A percentile compares a stretch with the other conserved stretches of the same genome.
These are phyloP conservation scores for Diplodus puntazzo DNA, from an alignment of 2,797 vertebrate species.

Conservation along the genomic window DNA sequence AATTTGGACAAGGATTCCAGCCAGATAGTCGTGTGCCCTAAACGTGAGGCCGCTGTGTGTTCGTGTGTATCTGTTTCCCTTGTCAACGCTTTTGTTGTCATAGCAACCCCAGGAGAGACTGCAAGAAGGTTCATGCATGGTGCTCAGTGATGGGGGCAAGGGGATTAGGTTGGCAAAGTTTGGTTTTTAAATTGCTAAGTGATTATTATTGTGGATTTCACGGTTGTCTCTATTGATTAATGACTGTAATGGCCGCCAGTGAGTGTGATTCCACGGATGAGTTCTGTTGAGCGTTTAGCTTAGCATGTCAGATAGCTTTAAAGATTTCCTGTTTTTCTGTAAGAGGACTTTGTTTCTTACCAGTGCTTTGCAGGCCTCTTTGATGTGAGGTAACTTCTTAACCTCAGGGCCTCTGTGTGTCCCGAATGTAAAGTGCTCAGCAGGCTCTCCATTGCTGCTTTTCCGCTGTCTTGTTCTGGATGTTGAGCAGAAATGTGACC, in stretches of 20 bases:
- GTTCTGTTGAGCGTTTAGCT: neutral
- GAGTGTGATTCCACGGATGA: neutral
- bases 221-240: neutral
- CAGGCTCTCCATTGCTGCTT: slow-evolving; percentile 1
- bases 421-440: slow-evolving; percentile 21
- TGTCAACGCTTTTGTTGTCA: slow-evolving; percentile 76
- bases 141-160: slow-evolving; percentile 23
- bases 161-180: slow-evolving; percentile 4
- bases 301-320: neutral
- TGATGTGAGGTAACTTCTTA: slow-evolving; percentile 12
- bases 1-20: slow-evolving; percentile 95
- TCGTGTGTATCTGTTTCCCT: slow-evolving; percentile 73
- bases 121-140: slow-evolving; percentile 52
- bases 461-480: slow-evolving; percentile 10
- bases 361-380: slow-evolving; percentile 29
- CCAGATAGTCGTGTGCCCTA: slow-evolving; percentile 89
- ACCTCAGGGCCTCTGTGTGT: slow-evolving; percentile 12
- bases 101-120: slow-evolving; percentile 74
- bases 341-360: slow-evolving; percentile 10
- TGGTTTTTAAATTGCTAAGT: slow-evolving; percentile 8
- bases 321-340: slow-evolving; percentile 4
- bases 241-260: neutral
- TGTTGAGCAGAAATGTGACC: slow-evolving; percentile 39
- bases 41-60: slow-evolving; percentile 86
- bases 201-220: slow-evolving; percentile 15